phyloP scores from a whole-genome alignment of 2,888 invertebrate genomes.

The Crepidodera aurea region DNA sequence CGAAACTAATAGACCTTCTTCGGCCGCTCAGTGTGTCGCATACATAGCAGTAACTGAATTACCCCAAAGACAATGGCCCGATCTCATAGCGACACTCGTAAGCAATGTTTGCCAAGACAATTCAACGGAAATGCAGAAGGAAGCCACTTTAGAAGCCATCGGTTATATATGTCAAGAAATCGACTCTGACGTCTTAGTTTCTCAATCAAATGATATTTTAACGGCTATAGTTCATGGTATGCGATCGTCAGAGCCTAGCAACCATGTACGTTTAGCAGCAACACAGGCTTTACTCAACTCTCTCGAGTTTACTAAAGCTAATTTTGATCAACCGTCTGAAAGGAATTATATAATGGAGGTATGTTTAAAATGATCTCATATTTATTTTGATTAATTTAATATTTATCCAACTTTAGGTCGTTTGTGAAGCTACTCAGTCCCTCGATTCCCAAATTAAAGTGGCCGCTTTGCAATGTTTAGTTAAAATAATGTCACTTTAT shows the following conservation, averaged over 20 bases:
- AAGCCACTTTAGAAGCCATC: conserved; percentile 96
- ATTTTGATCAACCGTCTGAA: conserved; percentile 97
- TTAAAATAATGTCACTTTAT: conserved; percentile 96
- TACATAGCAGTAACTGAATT: conserved; percentile 97
- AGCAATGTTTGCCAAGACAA: conserved; percentile 87
- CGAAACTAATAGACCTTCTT: conserved; percentile 93
- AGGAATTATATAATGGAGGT: conserved; percentile 98
- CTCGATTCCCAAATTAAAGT: conserved; percentile 88
- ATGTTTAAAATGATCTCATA: too few relatives aligned
- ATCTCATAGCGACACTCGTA: conserved; percentile 86
- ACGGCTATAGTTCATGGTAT: conserved; percentile 94
- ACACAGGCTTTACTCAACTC: conserved; percentile 97
- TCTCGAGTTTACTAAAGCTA: conserved; percentile 96
- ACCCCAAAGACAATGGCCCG: conserved; percentile 90
- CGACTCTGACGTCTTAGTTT: conserved; percentile 88
- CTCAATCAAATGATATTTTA: conserved; percentile 94
- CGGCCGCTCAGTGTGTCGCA: conserved; percentile 99
- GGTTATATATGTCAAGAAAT: conserved; percentile 99
- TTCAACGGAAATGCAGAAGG: conserved; percentile 93
- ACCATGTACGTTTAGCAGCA: conserved; percentile 94
- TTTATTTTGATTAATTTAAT: too few relatives aligned
- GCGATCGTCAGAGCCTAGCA: conserved; percentile 92
- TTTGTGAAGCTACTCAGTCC: conserved; percentile 98
- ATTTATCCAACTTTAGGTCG: too few relatives aligned
- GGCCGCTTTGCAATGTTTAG: conserved; percentile 96